Conservation (phyloP, 23 tunicate species). For the Ciona savignyi region DNA sequence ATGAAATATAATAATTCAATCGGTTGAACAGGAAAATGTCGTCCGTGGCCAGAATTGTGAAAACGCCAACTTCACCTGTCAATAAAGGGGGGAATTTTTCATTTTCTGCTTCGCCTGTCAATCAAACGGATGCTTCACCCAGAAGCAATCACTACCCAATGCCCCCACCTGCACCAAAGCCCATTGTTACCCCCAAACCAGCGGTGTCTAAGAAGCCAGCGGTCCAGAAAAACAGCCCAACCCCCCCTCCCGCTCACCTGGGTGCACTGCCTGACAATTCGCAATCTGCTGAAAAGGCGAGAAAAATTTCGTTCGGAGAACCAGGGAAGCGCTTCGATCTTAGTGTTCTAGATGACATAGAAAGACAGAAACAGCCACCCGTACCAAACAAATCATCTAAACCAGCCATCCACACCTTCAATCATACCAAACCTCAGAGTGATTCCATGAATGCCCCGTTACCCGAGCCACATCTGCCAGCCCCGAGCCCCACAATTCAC, state of each 20-base stretch:
- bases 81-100: neutral
- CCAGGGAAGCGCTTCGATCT: slow-evolving; percentile 29
- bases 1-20: too few relatives aligned
- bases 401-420: neutral
- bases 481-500: neutral
- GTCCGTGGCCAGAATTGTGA: neutral
- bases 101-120: neutral
- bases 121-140: neutral
- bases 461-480: slow-evolving; percentile 1
- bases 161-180: slow-evolving; percentile 2
- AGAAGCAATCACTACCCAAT: neutral
- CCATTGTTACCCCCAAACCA: slow-evolving; percentile 16
- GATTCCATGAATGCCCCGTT: neutral
- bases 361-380: neutral
- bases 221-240: neutral
- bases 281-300: neutral
- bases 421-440: neutral
- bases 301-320: neutral
- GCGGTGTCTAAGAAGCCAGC: slow-evolving; percentile 11
- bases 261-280: neutral
- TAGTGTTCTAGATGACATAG: slow-evolving; percentile 23
- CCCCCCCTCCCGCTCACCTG: neutral
- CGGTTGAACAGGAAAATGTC: neutral
- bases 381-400: neutral
- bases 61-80: neutral